Evolutionary conservation across 2,113 vertebrate genomes (phyloP).

Genomic region (Crotalus horridus): DNA sequence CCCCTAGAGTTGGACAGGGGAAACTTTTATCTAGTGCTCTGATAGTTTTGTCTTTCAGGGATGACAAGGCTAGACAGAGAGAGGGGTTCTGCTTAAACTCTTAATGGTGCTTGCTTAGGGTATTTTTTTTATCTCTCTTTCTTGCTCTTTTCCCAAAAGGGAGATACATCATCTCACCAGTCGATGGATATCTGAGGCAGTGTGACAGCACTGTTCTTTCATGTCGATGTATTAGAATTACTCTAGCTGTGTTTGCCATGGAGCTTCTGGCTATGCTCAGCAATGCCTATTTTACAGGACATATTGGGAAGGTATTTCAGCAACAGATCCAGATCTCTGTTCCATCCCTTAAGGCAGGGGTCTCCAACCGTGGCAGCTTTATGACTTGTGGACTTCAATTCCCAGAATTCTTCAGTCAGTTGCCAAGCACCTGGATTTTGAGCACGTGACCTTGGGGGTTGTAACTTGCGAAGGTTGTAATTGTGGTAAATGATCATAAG

Average conservation of each 20-base stretch:
- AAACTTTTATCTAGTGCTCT: background rate
- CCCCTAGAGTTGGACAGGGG: too few relatives aligned
- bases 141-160: background rate
- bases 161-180: background rate
- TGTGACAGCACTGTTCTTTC: background rate
- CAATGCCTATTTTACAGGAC: background rate
- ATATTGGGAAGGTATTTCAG: fast-evolving
- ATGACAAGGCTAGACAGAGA: background rate
- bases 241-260: background rate
- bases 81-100: background rate
- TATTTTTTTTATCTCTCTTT: background rate
- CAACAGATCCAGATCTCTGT: background rate
- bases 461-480: too few relatives aligned
- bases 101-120: conserved; percentile 18
- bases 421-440: too few relatives aligned
- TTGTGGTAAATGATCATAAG: too few relatives aligned
- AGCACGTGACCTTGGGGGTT: too few relatives aligned
- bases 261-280: background rate
- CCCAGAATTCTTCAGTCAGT: too few relatives aligned
- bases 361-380: too few relatives aligned
- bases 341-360: background rate
- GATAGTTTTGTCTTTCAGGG: conserved; percentile 14
- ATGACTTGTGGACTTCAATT: too few relatives aligned
- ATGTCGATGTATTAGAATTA: background rate
- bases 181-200: conserved; percentile 9